phyloP scores from a whole-genome alignment of 2,888 invertebrate species.

The Parelbella ahira region DNA sequence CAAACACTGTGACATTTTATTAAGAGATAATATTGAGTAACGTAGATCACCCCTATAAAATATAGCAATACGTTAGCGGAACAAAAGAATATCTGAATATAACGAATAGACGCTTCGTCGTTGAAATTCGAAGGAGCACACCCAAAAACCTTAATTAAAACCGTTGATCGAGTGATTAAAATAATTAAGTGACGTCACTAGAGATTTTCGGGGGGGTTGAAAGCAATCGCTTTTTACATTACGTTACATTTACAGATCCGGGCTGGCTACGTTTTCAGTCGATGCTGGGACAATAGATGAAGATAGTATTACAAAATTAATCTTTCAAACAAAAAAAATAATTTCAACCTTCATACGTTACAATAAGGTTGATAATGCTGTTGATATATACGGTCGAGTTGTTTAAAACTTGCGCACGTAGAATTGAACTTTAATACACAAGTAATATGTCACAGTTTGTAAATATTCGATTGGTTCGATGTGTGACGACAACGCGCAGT shows the following conservation, averaged over 20 bases:
- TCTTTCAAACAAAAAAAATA: slow-evolving; percentile 18
- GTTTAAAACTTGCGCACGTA: slow-evolving; percentile 28
- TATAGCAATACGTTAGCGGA: no score
- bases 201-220: slow-evolving; percentile 4
- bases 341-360: slow-evolving; percentile 28
- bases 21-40: no score
- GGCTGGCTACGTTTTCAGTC: slow-evolving; percentile 57
- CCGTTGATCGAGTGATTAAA: slow-evolving; percentile 10
- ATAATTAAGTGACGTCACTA: slow-evolving; percentile 13
- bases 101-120: neutral
- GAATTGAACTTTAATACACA: slow-evolving; percentile 37
- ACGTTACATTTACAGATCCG: slow-evolving; percentile 40
- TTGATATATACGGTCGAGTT: slow-evolving; percentile 23
- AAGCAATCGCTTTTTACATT: slow-evolving; percentile 14
- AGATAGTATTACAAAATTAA: slow-evolving; percentile 27
- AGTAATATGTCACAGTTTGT: slow-evolving; percentile 34
- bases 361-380: slow-evolving; percentile 24
- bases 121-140: neutral
- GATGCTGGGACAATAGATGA: slow-evolving; percentile 55
- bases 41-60: no score
- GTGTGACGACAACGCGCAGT: slow-evolving; percentile 56
- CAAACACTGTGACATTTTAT: no score
- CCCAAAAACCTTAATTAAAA: slow-evolving; percentile 1
- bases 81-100: neutral
- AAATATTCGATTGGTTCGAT: slow-evolving; percentile 31